These are phyloP conservation scores for Apaloderma vittatum DNA, from an alignment of 2,113 vertebrate genomes.

Conservation along the genomic window DNA sequence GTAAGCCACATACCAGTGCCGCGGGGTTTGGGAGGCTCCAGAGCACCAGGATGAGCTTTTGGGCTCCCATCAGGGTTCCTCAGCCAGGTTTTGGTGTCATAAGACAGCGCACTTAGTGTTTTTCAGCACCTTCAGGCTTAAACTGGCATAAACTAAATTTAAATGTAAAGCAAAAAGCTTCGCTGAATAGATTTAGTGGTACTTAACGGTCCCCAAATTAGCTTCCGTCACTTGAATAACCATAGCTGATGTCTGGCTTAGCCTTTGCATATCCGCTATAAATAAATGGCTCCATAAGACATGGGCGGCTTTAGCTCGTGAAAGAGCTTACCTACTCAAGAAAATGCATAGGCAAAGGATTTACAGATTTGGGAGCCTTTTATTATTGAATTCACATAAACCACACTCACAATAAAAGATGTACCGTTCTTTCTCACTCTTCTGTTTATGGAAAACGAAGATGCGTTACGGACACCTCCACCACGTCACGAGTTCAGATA, in stretches of 20 bases:
- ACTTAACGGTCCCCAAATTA: background rate
- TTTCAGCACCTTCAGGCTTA: background rate
- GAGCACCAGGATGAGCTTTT: background rate
- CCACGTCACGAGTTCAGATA: background rate
- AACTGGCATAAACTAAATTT: background rate
- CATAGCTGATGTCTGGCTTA: background rate
- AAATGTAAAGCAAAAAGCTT: background rate
- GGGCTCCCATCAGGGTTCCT: background rate
- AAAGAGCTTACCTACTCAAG: background rate
- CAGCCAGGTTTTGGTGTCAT: background rate
- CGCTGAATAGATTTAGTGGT: background rate
- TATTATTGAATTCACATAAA: background rate
- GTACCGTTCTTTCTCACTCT: background rate
- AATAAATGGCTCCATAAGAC: background rate
- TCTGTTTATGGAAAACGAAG: background rate
- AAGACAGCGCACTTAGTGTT: accelerated
- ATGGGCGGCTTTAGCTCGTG: background rate
- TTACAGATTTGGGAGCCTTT: background rate
- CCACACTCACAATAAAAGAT: accelerated
- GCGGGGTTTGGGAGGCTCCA: accelerated
- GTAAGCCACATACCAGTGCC: accelerated
- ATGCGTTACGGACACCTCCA: background rate
- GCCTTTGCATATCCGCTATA: accelerated
- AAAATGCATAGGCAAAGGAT: background rate
- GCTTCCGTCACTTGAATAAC: background rate